Evolutionary conservation across 2,797 vertebrate species (phyloP).

Genomic region (Cetoscarus ocellatus): DNA sequence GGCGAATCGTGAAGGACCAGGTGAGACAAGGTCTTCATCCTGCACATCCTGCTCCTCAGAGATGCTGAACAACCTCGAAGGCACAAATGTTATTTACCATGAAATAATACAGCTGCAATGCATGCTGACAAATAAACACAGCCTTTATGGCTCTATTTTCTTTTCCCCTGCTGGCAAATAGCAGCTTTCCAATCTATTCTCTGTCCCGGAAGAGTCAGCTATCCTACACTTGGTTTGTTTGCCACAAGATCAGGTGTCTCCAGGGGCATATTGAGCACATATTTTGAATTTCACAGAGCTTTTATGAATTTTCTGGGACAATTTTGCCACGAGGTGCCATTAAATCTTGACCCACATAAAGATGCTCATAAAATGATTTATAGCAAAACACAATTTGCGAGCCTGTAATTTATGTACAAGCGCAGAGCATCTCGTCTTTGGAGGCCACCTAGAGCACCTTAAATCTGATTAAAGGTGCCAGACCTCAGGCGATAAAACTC

Average conservation of each 20-base stretch:
- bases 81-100: constrained; percentile 39
- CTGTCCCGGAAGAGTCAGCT: constrained; percentile 15
- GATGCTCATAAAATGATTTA: constrained; percentile 28
- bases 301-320: constrained; percentile 18
- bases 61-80: constrained; percentile 33
- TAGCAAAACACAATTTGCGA: constrained; percentile 15
- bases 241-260: background rate
- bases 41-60: constrained; percentile 32
- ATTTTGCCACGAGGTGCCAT: background rate
- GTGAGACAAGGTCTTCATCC: constrained; percentile 14
- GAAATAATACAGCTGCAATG: constrained; percentile 46
- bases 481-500: constrained; percentile 10
- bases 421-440: constrained; percentile 20
- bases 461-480: constrained; percentile 29
- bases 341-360: constrained; percentile 18
- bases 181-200: constrained; percentile 2
- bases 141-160: constrained; percentile 22
- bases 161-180: constrained; percentile 30
- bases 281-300: constrained; percentile 14
- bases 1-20: constrained; percentile 13
- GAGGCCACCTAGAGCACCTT: constrained; percentile 27
- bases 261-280: background rate
- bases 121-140: constrained; percentile 59
- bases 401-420: constrained; percentile 15
- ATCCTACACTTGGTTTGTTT: constrained; percentile 1